Base-by-base conservation (phyloP, 2,888 invertebrate species). In the Atrina japonica region DNA sequence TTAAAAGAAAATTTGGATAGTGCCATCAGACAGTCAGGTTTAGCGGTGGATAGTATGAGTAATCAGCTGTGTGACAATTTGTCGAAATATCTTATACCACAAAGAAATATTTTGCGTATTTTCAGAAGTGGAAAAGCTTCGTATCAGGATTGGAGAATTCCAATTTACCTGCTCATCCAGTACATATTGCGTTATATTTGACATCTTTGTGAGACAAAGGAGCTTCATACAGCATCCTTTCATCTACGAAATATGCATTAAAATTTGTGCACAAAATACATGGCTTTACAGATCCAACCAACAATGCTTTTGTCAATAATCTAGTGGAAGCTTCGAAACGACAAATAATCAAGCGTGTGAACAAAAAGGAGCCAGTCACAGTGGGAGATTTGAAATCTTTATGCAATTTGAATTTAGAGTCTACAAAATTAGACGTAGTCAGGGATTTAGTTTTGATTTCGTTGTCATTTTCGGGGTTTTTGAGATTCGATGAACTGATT, bases 391-490 rank as follows among this genome's bases (percentile, higher is more conserved):
- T 63, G 7, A 56, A 45, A 6, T 11, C 23, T 23, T 41, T 69
- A 11, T 52, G 50, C 59, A n/a, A 23, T 16, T 60, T 43, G 25
- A 63, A 53, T 55, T 27, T 35, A 40, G 18, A 27, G 11, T 41
- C 25, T n/a, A 27, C 40, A 3, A 64, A 70, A 21, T 65, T 65
- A 30, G 3, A 43, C 14, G 40, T 70, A 9, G n/a, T 65, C 1
- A 52, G 59, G 29, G 59, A 65, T 59, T 30, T 64, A 21, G 14
- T 53, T n/a, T 65, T 70, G 64, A 70, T 70, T 30, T 6, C 59
- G 25, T 43, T 65, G n/a, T 23, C 49, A 65, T 65, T 65, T 53
- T 3, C 64, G 3, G 65, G 59, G 18, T 70, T 64, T 70, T 30
- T 35, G 11, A 35, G 35, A 11, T 35, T 35, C 35, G 60, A 60